phyloP scores from a whole-genome alignment of 2,113 vertebrate species.

The Apodemus sylvaticus region DNA sequence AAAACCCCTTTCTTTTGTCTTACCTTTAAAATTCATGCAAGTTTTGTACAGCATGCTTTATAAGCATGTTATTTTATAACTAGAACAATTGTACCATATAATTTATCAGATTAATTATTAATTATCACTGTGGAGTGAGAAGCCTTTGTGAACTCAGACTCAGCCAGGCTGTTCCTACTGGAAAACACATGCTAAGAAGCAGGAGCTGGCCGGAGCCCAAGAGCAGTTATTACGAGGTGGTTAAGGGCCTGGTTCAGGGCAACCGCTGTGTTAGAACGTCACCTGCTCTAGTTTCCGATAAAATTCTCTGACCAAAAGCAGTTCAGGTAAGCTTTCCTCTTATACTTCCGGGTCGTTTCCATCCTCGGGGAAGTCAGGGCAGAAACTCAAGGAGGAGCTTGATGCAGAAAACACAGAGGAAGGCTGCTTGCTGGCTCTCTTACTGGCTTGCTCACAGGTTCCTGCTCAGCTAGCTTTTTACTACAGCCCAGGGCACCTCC shows the following conservation, averaged over 20 bases:
- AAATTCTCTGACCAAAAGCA: not conserved
- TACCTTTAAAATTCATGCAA: constrained; percentile 54
- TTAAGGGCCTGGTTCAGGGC: not conserved
- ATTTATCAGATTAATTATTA: constrained; percentile 69
- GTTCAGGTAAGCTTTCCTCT: not conserved
- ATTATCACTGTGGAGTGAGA: constrained; percentile 27
- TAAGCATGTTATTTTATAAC: constrained; percentile 56
- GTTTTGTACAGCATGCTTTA: constrained; percentile 35
- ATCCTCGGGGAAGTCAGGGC: too few species aligned
- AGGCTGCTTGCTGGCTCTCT: not conserved
- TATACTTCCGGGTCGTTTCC: not conserved
- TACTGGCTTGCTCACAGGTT: not conserved
- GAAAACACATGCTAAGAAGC: not conserved
- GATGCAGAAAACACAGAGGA: not conserved
- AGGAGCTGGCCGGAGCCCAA: not conserved
- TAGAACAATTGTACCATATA: constrained; percentile 55
- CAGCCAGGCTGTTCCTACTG: not conserved
- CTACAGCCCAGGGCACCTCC: not conserved
- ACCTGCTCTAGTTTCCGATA: too few species aligned
- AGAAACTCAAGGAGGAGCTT: not conserved
- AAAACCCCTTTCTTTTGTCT: not conserved
- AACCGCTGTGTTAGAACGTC: not conserved
- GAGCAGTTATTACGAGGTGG: not conserved
- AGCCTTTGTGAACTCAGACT: not conserved
- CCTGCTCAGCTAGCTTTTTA: not conserved